A percentile compares a stretch with the other conserved stretches of the same genome.
Evolutionary conservation across 2,113 vertebrate genomes (phyloP).

Genomic region (Marmota monax): DNA sequence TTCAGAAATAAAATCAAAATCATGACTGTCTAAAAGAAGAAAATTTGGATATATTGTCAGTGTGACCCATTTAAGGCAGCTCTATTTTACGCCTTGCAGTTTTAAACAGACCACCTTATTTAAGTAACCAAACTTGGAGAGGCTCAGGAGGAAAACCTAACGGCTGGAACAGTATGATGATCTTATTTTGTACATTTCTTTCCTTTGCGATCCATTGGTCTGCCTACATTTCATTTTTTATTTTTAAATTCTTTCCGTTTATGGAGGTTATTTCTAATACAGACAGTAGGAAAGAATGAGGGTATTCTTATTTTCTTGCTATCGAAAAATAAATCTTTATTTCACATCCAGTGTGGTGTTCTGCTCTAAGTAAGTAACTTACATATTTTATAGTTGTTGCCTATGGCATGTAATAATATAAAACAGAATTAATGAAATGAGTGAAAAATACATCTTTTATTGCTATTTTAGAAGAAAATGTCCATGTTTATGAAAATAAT

Average conservation of each 20-base stretch:
- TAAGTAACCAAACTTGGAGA: slow-evolving; percentile 61
- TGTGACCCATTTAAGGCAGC: slow-evolving; percentile 64
- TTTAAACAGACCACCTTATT: slow-evolving; percentile 72
- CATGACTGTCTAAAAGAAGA: slow-evolving; percentile 64
- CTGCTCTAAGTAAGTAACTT: background rate
- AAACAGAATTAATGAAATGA: slow-evolving; percentile 9
- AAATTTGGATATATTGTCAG: slow-evolving; percentile 70
- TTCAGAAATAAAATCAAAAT: slow-evolving; percentile 69
- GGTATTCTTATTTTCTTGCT: slow-evolving; percentile 39
- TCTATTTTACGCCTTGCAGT: slow-evolving; percentile 59
- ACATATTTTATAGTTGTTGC: background rate
- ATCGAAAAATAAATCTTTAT: background rate
- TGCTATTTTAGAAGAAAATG: slow-evolving; percentile 9
- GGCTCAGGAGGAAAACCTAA: slow-evolving; percentile 55
- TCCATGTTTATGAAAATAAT: slow-evolving; percentile 7
- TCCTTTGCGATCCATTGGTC: slow-evolving; percentile 20
- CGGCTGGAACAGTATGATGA: slow-evolving; percentile 10
- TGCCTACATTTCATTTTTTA: slow-evolving; percentile 50
- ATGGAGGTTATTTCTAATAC: slow-evolving; percentile 4
- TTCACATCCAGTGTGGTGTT: background rate
- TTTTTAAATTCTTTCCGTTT: slow-evolving; percentile 23
- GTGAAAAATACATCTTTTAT: background rate
- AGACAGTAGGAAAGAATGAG: background rate
- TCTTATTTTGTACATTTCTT: slow-evolving; percentile 14
- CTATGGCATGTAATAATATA: background rate